These are phyloP conservation scores for Hirtodrosophila alboralis DNA, from an alignment of 2,888 invertebrate species.

Conservation along the genomic window DNA sequence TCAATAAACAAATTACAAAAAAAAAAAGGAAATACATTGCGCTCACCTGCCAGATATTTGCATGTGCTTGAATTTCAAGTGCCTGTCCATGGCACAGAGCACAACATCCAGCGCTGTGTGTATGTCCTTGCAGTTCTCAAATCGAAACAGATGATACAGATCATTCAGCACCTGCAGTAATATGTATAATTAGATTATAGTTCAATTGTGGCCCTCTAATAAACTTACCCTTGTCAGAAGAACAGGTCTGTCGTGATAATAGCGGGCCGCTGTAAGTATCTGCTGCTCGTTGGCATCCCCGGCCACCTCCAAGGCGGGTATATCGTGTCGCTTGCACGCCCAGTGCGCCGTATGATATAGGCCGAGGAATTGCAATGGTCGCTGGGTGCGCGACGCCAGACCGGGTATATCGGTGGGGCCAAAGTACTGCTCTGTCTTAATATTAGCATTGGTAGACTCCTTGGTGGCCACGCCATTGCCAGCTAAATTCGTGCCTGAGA, in stretches of 20 bases:
- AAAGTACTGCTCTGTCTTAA: constrained; percentile 59
- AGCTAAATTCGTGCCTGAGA: constrained; percentile 97
- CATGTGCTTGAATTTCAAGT: constrained; percentile 93
- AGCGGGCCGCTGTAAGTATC: constrained; percentile 92
- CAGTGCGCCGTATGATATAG: constrained; percentile 95
- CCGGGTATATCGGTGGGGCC: constrained; percentile 92
- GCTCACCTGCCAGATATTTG: constrained; percentile 94
- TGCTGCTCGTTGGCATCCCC: constrained; percentile 96
- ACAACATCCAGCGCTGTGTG: constrained; percentile 91
- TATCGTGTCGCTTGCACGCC: constrained; percentile 95
- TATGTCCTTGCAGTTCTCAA: constrained; percentile 91
- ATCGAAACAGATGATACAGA: constrained; percentile 93
- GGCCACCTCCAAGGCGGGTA: constrained; percentile 95
- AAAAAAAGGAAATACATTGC: too few species aligned
- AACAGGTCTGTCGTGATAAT: constrained; percentile 93
- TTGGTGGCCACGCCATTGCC: constrained; percentile 90
- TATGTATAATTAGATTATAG: background rate
- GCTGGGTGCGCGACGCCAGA: constrained; percentile 89
- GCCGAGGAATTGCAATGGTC: constrained; percentile 94
- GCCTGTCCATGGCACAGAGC: constrained; percentile 94
- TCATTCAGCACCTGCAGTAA: constrained; percentile 91
- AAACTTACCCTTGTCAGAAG: constrained; percentile 86
- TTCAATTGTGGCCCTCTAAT: too few species aligned
- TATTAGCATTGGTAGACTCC: constrained; percentile 79
- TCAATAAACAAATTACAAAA: too few species aligned